Evolutionary conservation across 2,113 vertebrate species (phyloP), one percentile per base, ranked within the genome.

Genomic region (Macquaria australasica): DNA sequence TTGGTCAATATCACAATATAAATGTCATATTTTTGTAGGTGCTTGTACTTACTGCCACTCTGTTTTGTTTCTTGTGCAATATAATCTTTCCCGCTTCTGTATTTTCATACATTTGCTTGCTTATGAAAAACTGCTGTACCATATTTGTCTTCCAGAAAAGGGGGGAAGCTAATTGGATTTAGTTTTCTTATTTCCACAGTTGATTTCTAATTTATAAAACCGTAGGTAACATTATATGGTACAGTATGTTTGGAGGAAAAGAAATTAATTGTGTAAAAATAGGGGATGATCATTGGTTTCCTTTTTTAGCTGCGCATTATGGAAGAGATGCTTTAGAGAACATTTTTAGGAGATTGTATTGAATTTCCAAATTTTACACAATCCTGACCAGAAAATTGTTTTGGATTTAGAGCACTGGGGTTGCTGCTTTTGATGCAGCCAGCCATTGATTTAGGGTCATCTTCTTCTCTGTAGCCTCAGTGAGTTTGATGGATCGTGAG

Each of bases 401-500:
- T 87, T 55, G 7, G 80, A 70, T 64, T 86, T 34, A 14, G 59
- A 74, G 48, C 62, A 7, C 45, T n/a, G 0, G 3, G 7, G 12
- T 72, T 50, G 51, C 78, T 84, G 18, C 43, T 63, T 79, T 56
- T 70, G 5, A 66, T 71, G 51, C 73, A 58, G 70, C 12, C 58
- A 23, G 18, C 28, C 39, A 73, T 78, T 64, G 74, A 90, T 87
- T 79, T 66, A 3, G 31, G 37, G 4, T 80, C 70, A 59, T 72
- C 18, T 78, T 79, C 51, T 59, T 48, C 20, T 64, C 39, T 67
- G 53, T 66, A 45, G 10, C 64, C 31, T 83, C 39, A 6, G 64
- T 85, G 74, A 76, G 80, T 90, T 60, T 79, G 50, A 90, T 85
- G 45, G 80, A 77, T 88, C 23, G 43, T 67, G 51, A 75, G 68